Evolutionary conservation across 2,113 vertebrate genomes (phyloP), one percentile per base, ranked within the genome.

Genomic region (Ardeotis arabs): DNA sequence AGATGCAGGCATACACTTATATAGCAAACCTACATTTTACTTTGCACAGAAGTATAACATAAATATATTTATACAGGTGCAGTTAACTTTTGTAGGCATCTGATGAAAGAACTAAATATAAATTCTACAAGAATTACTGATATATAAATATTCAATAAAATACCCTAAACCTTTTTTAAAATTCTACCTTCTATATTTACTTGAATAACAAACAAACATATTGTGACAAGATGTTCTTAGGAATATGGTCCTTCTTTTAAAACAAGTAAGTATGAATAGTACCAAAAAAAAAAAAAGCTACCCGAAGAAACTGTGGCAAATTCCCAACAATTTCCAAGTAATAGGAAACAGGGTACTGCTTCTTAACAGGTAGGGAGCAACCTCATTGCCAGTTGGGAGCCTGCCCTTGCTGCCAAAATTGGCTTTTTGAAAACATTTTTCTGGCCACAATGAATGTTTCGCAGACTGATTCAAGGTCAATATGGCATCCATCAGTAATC

Each of bases 351-450:
- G 47, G 10, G 13, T n/a, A 12, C 19, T 89, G n/a, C 72, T 87
- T 81, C 70, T 90, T 93, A 69, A 63, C 76, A 93, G 92, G 47
- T 91, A 82, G 9, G 53, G 63, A 87, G 35, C 52, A 84, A 73
- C 75, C 44, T 91, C 53, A 20, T 20, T 60, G 69, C 84, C 82
- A 67, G 84, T 17, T 94, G 86, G 88, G 68, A 88, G 25, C 33
- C 74, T 95, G 72, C 63, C 53, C 60, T 78, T 59, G 44, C 33
- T 88, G 81, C 68, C 73, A 93, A 39, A 88, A 62, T 70, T 92
- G 87, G 11, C 88, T 70, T 67, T 94, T 95, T 74, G 50, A 55
- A 74, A 91, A 76, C 3, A 3, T 93, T 96, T 94, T 93, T 76
- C 44, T 93, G 81, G 81, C 77, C 81, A 77, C 62, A 72, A 2